Evolutionary conservation across 1,140 invertebrate species (phyloP).

Genomic region (Nixonia krombeini): DNA sequence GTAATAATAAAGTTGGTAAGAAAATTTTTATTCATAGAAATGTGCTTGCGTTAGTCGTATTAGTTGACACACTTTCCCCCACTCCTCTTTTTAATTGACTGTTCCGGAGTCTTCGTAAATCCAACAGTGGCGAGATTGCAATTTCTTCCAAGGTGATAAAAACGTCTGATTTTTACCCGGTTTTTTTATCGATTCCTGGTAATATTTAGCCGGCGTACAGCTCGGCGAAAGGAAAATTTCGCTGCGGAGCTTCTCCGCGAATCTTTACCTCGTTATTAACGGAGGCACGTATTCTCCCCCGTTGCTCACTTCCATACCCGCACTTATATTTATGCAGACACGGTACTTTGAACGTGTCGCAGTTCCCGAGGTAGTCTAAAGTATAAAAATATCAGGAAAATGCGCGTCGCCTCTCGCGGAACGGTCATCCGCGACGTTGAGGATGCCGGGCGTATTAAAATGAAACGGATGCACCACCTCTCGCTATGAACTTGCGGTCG

Average conservation of each 20-base stretch:
- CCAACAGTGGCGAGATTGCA: too few relatives aligned
- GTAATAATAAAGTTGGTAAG: too few relatives aligned
- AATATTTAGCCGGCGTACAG: too few relatives aligned
- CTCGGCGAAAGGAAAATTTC: conserved; percentile 35
- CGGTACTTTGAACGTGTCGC: conserved; percentile 24
- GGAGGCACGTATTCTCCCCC: conserved; percentile 36
- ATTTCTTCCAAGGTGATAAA: too few relatives aligned
- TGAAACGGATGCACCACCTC: conserved; percentile 6
- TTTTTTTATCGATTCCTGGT: too few relatives aligned
- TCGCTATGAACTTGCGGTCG: background rate
- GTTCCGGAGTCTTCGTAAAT: too few relatives aligned
- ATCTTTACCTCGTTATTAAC: conserved; percentile 48
- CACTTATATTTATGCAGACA: conserved; percentile 36
- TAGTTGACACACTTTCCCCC: too few relatives aligned
- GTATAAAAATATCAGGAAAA: conserved; percentile 35
- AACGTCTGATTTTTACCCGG: too few relatives aligned
- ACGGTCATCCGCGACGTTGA: conserved; percentile 17
- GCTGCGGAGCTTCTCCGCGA: conserved; percentile 31
- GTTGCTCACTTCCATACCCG: conserved; percentile 23
- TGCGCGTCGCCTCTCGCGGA: conserved; percentile 3
- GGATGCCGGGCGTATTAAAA: conserved; percentile 12
- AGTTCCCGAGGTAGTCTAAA: conserved; percentile 26
- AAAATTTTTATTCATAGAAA: too few relatives aligned
- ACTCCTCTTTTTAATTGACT: too few relatives aligned
- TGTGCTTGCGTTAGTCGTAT: too few relatives aligned